Evolutionary conservation across 2,113 vertebrate genomes (phyloP), one percentile per base, ranked within the genome.

Genomic region (Bubo blakistoni): DNA sequence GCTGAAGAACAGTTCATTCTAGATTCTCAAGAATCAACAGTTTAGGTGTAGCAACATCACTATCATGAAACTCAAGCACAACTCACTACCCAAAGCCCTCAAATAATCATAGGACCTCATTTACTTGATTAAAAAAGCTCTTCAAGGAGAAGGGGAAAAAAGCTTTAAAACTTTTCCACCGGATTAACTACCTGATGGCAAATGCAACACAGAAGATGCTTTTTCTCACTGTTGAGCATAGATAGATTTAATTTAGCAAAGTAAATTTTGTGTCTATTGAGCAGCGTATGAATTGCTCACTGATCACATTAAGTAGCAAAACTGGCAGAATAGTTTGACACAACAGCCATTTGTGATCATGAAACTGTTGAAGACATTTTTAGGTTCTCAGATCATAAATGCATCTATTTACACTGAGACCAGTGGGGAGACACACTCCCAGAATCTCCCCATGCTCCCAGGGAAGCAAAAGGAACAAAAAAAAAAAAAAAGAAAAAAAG

Each of bases 211-310:
- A 82, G 87, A 94, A 80, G 90, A 83, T 36, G 82, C 73, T 96
- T 96, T 72, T 97, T 94, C 94, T 96, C 92, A 92, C 80, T 94
- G 61, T 92, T 96, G 77, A 97, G 85, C 71, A 93, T 19, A 90
- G 79, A 83, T 93, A 91, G 89, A 95, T 95, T 96, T 95, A 89
- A 97, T 96, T 97, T 94, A 97, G 92, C 92, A 91, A 96, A 95
- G 91, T 92, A 96, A 95, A 95, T 95, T 94, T 52, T 55, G 44
- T 80, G 49, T 79, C 88, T 94, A 74, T 92, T 97, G 91, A 96
- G 92, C 84, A 97, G 80, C 40, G 65, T 89, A 91, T 93, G 78
- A 98, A 96, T 97, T 95, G 92, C 85, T 94, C 81, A 49, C 88
- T 96, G 96, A 91, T 92, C 86, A 81, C 42, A 32, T 79, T 57